phyloP scores from a whole-genome alignment of 1,140 invertebrate genomes.

The Gerris buenoi region DNA sequence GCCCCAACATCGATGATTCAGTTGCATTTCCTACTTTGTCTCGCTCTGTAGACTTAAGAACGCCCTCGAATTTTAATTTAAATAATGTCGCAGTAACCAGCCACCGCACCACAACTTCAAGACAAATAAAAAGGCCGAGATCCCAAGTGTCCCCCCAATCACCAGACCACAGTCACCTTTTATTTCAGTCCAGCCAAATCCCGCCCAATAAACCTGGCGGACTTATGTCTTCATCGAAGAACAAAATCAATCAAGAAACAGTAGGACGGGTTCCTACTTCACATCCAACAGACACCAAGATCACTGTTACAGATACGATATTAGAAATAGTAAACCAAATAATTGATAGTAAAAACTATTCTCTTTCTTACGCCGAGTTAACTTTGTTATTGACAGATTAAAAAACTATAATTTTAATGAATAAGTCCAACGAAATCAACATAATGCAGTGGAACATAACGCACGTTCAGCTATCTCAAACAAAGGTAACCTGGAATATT shows the following conservation, averaged over 20 bases:
- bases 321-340: too few relatives aligned
- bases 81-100: background rate
- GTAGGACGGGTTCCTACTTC: too few relatives aligned
- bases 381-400: too few relatives aligned
- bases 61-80: too few relatives aligned
- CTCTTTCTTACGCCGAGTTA: too few relatives aligned
- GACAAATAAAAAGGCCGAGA: background rate
- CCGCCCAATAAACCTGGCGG: background rate
- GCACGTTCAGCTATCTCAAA: background rate
- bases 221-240: too few relatives aligned
- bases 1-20: background rate
- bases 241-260: too few relatives aligned
- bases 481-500: background rate
- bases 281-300: too few relatives aligned
- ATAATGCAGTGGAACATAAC: background rate
- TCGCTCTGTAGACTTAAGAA: too few relatives aligned
- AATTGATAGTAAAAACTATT: too few relatives aligned
- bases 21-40: background rate
- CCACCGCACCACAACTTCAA: background rate
- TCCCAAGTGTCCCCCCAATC: background rate
- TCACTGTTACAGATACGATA: too few relatives aligned
- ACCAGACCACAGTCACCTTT: background rate
- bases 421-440: background rate
- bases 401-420: too few relatives aligned
- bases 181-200: background rate